Percentiles rank a stretch among this genome's conserved stretches.
phyloP scores from a whole-genome alignment of 1,140 invertebrate genomes.

The Saxidomus purpurata region DNA sequence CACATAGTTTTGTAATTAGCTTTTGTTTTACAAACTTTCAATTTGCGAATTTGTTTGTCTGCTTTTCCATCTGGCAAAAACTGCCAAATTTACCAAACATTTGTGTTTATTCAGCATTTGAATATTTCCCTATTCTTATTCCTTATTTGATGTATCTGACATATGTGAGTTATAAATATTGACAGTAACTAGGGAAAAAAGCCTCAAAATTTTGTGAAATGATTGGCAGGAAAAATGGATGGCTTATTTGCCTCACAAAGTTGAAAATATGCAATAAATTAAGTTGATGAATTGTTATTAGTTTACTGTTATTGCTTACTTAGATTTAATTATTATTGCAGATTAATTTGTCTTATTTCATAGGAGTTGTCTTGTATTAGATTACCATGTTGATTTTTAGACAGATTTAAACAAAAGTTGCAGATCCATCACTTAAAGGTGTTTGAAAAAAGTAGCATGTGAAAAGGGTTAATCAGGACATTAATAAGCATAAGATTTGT shows the following conservation, averaged over 20 bases:
- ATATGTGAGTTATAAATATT: too few species aligned
- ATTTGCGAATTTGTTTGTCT: too few species aligned
- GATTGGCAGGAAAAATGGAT: slow-evolving; percentile 14
- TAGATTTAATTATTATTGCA: not conserved
- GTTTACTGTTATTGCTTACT: not conserved
- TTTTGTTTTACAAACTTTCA: too few species aligned
- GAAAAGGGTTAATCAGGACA: too few species aligned
- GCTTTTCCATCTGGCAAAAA: too few species aligned
- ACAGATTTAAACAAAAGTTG: not conserved
- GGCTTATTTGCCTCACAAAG: not conserved
- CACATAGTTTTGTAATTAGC: too few species aligned
- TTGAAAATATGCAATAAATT: not conserved
- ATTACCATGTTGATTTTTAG: not conserved
- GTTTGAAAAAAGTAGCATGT: not conserved
- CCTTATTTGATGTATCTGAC: too few species aligned
- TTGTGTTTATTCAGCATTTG: too few species aligned
- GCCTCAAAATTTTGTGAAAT: not conserved
- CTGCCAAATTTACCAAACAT: too few species aligned
- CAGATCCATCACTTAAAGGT: not conserved
- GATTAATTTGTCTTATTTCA: not conserved
- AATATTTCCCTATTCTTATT: too few species aligned
- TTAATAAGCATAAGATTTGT: too few species aligned
- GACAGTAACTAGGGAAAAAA: too few species aligned
- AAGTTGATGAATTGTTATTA: not conserved
- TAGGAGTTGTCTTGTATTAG: not conserved